phyloP scores from a whole-genome alignment of 2,797 vertebrate genomes.

The Parauchenoglanis punctatus region DNA sequence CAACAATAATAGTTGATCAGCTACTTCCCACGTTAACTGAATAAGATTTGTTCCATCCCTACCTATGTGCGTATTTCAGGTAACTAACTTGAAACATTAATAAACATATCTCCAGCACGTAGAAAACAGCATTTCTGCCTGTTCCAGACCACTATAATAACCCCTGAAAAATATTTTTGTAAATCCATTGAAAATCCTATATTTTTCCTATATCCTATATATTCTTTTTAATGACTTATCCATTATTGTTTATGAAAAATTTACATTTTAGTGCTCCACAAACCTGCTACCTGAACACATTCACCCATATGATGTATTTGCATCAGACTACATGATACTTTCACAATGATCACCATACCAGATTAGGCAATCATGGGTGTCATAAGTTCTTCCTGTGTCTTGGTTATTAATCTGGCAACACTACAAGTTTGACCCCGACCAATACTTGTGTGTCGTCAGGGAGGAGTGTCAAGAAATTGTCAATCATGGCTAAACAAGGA shows the following conservation, averaged over 20 bases:
- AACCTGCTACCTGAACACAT: neutral
- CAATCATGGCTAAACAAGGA: too few species aligned
- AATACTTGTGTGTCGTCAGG: too few species aligned
- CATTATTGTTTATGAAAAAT: neutral
- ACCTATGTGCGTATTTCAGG: neutral
- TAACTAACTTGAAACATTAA: neutral
- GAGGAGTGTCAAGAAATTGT: too few species aligned
- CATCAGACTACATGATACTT: neutral
- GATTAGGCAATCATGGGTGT: too few species aligned
- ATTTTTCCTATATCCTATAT: neutral
- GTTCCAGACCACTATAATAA: neutral
- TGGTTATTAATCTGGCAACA: too few species aligned
- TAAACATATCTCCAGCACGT: neutral
- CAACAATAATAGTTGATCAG: neutral
- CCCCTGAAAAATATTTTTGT: neutral
- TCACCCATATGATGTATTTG: neutral
- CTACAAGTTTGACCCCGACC: too few species aligned
- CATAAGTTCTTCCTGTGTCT: too few species aligned
- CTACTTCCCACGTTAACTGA: neutral
- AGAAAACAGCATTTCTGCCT: neutral
- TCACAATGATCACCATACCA: too few species aligned
- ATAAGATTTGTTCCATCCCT: neutral
- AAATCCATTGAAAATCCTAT: neutral
- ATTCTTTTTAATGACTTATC: neutral
- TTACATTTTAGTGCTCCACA: neutral